Evolutionary conservation across 2,113 vertebrate genomes (phyloP).

Genomic region (Petrocephalus zakoni): DNA sequence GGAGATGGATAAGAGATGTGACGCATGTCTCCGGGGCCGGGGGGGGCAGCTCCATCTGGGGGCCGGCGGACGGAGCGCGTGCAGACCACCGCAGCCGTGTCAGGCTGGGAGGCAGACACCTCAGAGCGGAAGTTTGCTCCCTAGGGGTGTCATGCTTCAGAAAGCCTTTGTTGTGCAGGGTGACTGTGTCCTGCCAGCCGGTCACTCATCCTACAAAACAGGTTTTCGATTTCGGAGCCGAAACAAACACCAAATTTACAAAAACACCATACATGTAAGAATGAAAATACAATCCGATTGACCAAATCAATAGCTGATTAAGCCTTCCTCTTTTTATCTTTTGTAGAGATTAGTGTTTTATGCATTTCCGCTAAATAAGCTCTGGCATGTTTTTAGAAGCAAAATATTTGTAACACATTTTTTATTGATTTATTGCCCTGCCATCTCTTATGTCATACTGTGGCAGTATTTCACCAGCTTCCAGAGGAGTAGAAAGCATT

Average conservation of each 20-base stretch:
- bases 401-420: background rate
- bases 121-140: background rate
- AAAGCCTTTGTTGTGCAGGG: background rate
- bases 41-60: background rate
- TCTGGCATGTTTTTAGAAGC: background rate
- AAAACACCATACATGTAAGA: background rate
- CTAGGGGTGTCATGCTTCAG: background rate
- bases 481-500: background rate
- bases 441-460: background rate
- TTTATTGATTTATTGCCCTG: background rate
- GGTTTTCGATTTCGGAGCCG: background rate
- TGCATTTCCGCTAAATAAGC: background rate
- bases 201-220: background rate
- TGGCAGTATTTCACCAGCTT: background rate
- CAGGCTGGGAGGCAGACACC: background rate
- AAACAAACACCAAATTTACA: background rate
- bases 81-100: no score
- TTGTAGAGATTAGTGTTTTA: background rate
- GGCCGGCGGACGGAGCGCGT: background rate
- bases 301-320: background rate
- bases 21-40: background rate
- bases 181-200: background rate
- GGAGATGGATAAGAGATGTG: background rate
- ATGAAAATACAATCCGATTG: background rate
- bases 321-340: background rate